Evolutionary conservation across 2,797 vertebrate genomes (phyloP).

Genomic region (Gadopsis marmoratus): DNA sequence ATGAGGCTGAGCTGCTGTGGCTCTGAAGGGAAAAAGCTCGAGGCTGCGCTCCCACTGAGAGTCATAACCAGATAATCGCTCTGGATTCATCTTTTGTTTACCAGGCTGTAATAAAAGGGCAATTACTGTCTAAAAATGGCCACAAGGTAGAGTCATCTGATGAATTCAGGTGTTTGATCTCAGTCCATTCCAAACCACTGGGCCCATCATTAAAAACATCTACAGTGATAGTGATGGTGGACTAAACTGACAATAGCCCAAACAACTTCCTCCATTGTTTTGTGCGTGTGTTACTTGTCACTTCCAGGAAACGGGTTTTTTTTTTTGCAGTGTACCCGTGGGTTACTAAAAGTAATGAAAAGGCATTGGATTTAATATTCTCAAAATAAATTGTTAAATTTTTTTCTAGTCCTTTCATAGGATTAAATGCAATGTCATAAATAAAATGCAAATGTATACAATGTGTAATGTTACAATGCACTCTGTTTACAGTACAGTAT

Average conservation of each 20-base stretch:
- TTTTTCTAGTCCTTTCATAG: too few relatives aligned
- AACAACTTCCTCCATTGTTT: not conserved
- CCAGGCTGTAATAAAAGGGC: conserved; percentile 78
- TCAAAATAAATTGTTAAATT: too few relatives aligned
- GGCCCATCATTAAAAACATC: conserved; percentile 38
- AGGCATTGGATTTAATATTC: too few relatives aligned
- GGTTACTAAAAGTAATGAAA: too few relatives aligned
- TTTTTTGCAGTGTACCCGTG: not conserved
- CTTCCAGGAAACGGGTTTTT: not conserved
- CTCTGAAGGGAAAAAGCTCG: conserved; percentile 53
- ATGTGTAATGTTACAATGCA: too few relatives aligned
- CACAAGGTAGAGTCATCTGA: conserved; percentile 70
- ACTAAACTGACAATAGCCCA: conserved; percentile 19
- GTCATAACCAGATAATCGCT: conserved; percentile 75
- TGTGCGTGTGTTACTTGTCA: not conserved
- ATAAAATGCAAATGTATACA: too few relatives aligned
- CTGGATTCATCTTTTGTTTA: conserved; percentile 80
- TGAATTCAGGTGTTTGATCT: conserved; percentile 76
- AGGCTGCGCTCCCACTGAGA: conserved; percentile 68
- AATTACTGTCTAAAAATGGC: conserved; percentile 84
- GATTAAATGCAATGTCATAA: too few relatives aligned
- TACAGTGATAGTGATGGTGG: conserved; percentile 1
- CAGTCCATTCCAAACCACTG: conserved; percentile 53
- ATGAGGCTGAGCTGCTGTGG: conserved; percentile 42
- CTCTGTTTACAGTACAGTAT: too few relatives aligned